Evolutionary conservation across 1,140 invertebrate genomes (phyloP).

Genomic region (Drepana arcuata): DNA sequence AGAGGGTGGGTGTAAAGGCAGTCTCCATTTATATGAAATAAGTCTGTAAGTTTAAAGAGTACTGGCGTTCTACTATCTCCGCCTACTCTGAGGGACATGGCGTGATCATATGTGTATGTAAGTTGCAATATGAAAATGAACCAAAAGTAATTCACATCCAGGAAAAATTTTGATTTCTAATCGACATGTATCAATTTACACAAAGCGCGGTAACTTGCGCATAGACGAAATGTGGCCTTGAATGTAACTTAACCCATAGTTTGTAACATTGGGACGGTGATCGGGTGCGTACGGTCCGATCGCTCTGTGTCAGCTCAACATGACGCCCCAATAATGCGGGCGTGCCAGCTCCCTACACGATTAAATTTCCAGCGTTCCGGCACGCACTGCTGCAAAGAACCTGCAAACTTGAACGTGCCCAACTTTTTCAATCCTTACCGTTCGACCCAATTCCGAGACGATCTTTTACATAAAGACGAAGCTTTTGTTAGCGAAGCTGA

Average conservation of each 20-base stretch:
- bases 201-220: too few relatives aligned
- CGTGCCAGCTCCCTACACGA: conserved; percentile 23
- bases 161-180: too few relatives aligned
- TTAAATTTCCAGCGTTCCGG: conserved; percentile 53
- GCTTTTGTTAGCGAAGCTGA: conserved; percentile 13
- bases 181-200: too few relatives aligned
- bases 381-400: conserved; percentile 24
- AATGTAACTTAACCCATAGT: conserved; percentile 8
- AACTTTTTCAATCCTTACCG: conserved; percentile 12
- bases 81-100: too few relatives aligned
- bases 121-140: too few relatives aligned
- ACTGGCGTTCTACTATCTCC: too few relatives aligned
- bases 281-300: conserved; percentile 17
- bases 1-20: too few relatives aligned
- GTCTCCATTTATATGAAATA: too few relatives aligned
- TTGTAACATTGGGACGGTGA: conserved; percentile 5
- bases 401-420: conserved; percentile 6
- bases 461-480: conserved; percentile 8
- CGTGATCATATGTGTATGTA: too few relatives aligned
- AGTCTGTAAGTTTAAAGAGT: too few relatives aligned
- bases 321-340: conserved; percentile 47
- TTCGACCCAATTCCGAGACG: conserved; percentile 11
- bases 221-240: too few relatives aligned
- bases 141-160: too few relatives aligned
- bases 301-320: conserved; percentile 41